Conservation (phyloP, 1,140 invertebrate genomes). For the Leptopilina boulardi region DNA sequence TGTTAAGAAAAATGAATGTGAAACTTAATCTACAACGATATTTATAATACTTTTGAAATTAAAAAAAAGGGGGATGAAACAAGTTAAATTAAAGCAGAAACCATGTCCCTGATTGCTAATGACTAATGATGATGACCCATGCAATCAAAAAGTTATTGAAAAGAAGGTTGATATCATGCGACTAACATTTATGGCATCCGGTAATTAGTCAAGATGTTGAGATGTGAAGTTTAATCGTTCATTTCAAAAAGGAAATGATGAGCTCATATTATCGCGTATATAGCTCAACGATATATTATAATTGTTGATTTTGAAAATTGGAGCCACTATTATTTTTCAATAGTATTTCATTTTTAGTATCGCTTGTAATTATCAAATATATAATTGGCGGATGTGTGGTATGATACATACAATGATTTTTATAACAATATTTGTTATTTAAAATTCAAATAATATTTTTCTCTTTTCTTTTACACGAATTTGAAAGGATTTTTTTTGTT, state of each 20-base stretch:
- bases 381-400: not conserved
- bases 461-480: too few species aligned
- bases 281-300: not conserved
- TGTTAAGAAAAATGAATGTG: too few species aligned
- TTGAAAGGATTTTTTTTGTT: too few species aligned
- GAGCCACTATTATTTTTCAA: conserved; percentile 14
- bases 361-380: not conserved
- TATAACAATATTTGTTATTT: too few species aligned
- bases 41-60: too few species aligned
- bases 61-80: not conserved
- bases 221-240: conserved; percentile 8
- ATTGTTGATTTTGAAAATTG: conserved; percentile 5
- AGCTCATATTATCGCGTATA: not conserved
- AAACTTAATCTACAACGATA: too few species aligned
- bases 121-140: conserved; percentile 23
- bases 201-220: conserved; percentile 13
- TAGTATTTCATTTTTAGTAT: not conserved
- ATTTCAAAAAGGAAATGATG: conserved; percentile 16
- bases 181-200: conserved; percentile 21
- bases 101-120: not conserved
- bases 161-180: not conserved
- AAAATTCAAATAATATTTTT: too few species aligned
- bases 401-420: too few species aligned
- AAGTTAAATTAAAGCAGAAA: not conserved
- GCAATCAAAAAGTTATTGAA: conserved; percentile 26